phyloP scores from a whole-genome alignment of 2,888 invertebrate genomes.

The Andrena bucephala region DNA sequence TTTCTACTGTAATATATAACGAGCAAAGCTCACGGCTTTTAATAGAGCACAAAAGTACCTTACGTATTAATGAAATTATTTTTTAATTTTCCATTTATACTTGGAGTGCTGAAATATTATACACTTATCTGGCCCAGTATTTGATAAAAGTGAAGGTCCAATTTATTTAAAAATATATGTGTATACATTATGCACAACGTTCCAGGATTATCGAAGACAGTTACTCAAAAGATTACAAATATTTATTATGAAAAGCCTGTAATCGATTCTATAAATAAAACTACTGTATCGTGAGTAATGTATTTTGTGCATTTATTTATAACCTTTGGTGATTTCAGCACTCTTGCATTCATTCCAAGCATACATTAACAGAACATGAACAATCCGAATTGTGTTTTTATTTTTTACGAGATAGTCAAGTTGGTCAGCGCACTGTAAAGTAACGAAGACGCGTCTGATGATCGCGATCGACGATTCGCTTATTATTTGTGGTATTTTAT shows the following conservation, averaged over 20 bases:
- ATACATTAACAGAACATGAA: conserved; percentile 21
- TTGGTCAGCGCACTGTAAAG: conserved; percentile 73
- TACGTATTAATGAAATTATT: conserved; percentile 28
- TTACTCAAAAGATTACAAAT: conserved; percentile 48
- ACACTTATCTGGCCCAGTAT: conserved; percentile 25
- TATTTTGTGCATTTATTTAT: conserved; percentile 53
- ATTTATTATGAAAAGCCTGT: conserved; percentile 57
- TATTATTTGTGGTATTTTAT: conserved; percentile 35
- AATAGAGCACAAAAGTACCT: conserved; percentile 51
- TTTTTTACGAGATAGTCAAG: too few relatives aligned
- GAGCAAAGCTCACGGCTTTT: conserved; percentile 12
- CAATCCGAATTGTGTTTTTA: background rate
- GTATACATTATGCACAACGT: conserved; percentile 43
- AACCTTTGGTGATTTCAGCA: conserved; percentile 66
- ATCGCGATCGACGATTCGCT: conserved; percentile 44
- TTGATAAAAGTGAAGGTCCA: conserved; percentile 19
- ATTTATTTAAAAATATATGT: conserved; percentile 23
- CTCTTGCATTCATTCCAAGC: conserved; percentile 49
- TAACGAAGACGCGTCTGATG: conserved; percentile 59
- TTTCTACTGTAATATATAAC: conserved; percentile 22
- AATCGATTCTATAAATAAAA: conserved; percentile 68
- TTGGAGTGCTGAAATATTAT: conserved; percentile 68
- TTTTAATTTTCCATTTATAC: conserved; percentile 42
- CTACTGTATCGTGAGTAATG: conserved; percentile 50
- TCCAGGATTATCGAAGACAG: conserved; percentile 36